A percentile compares a stretch with the other conserved stretches of the same genome.
These are phyloP conservation scores for Perccottus glenii DNA, from an alignment of 2,113 vertebrate species.

Conservation along the genomic window DNA sequence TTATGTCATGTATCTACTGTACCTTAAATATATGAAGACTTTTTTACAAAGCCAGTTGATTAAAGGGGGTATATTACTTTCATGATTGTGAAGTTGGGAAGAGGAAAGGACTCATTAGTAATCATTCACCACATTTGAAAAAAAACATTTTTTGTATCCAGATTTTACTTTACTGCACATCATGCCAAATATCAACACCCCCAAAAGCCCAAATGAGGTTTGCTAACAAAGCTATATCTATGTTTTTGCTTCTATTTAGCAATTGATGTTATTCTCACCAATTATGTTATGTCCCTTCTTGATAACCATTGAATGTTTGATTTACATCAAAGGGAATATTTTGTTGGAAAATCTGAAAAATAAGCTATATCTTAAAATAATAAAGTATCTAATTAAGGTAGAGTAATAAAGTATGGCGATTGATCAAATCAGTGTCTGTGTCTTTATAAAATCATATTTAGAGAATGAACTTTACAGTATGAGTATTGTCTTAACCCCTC, in stretches of 20 bases:
- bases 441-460: slow-evolving; percentile 1
- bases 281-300: slow-evolving; percentile 25
- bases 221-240: slow-evolving; percentile 72
- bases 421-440: slow-evolving; percentile 1
- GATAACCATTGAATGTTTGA: slow-evolving; percentile 48
- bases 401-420: slow-evolving; percentile 9
- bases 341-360: slow-evolving; percentile 54
- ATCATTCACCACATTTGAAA: slow-evolving; percentile 8
- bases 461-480: no score
- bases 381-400: slow-evolving; percentile 48
- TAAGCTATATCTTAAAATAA: slow-evolving; percentile 78
- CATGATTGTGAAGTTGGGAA: slow-evolving; percentile 27
- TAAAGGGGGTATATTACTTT: slow-evolving; percentile 3
- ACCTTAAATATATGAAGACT: slow-evolving; percentile 63
- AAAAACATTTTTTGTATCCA: slow-evolving; percentile 27
- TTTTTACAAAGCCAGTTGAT: slow-evolving; percentile 33
- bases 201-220: slow-evolving; percentile 42
- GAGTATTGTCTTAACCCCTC: no score
- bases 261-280: slow-evolving; percentile 32
- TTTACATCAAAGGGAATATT: slow-evolving; percentile 22
- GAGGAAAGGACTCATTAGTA: slow-evolving; percentile 39
- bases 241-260: slow-evolving; percentile 55
- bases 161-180: slow-evolving; percentile 43
- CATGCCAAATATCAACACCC: slow-evolving; percentile 34
- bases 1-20: slow-evolving; percentile 74